Evolutionary conservation across 2,888 invertebrate genomes (phyloP), one percentile per base, ranked within the genome.

Genomic region (Phrixothrix hirtus): DNA sequence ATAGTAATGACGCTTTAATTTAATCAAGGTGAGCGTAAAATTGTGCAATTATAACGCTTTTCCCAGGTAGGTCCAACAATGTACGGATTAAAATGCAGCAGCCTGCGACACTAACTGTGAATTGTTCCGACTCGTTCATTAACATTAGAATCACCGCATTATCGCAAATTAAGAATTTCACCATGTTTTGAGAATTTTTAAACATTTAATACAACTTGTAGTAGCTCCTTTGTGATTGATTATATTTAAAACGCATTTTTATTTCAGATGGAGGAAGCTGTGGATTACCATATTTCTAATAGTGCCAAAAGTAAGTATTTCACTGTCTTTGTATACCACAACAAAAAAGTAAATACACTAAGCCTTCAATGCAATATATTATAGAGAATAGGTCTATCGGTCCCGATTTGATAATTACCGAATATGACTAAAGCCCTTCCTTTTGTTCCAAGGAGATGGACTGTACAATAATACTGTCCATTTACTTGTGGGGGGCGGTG

Each of bases 51-150:
- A 52, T 52, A 42, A 47, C 46, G 27, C 35, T 42, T 46, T 52
- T 45, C 38, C 30, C 14, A 46, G 21, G 44, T 41, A 38, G 37
- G 29, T 47, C 30, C 32, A 46, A 36, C 14, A 27, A 17, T 16
- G 17, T 36, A 17, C 36, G 12, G 17, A 31, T 36, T 38, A 31
- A 17, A 30, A 50, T 29, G 37, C 55, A 56, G 12, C 49, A 16
- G 48, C 43, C 52, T 58, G 58, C 45, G 49, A 58, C 56, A 46
- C 25, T 58, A 58, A 58, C 58, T 52, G 58, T 31, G 53, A 38
- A 21, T 14, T 38, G 38, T 55, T 55, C 36, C 38, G 26, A 31
- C 32, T 30, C 43, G 42, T 47, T 53, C 46, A 41, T 52, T 52
- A 45, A 52, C 45, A 46, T 35, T 41, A 39, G 34, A 51, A 29